These are phyloP conservation scores for Drosophila ironensis DNA, from an alignment of 1,140 invertebrate genomes.

Conservation along the genomic window DNA sequence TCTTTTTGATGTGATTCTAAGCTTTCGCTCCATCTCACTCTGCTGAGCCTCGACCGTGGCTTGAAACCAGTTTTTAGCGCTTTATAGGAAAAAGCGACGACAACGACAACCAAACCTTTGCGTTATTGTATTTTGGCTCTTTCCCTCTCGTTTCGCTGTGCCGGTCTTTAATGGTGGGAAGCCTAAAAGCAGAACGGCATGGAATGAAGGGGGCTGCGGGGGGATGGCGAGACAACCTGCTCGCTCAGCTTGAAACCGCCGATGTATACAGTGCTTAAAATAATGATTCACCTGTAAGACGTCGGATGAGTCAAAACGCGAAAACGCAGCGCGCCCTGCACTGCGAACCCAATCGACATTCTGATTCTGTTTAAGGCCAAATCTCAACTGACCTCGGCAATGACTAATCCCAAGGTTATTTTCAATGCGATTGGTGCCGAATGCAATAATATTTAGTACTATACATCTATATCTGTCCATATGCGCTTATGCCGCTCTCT, in stretches of 20 bases:
- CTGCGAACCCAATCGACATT: slow-evolving; percentile 15
- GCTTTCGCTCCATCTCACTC: slow-evolving; percentile 16
- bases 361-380: slow-evolving; percentile 1
- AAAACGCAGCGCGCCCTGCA: slow-evolving; percentile 11
- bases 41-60: background rate
- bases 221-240: slow-evolving; percentile 24
- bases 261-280: slow-evolving; percentile 9
- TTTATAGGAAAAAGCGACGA: slow-evolving; percentile 18
- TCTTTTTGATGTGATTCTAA: slow-evolving; percentile 70
- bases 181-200: slow-evolving; percentile 1
- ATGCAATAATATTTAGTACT: background rate
- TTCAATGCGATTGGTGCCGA: background rate
- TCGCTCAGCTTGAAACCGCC: slow-evolving; percentile 18
- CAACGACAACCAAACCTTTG: slow-evolving; percentile 58
- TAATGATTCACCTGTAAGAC: slow-evolving; percentile 37
- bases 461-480: no score
- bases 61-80: slow-evolving; percentile 39
- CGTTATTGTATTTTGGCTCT: slow-evolving; percentile 46
- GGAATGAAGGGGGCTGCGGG: background rate
- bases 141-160: slow-evolving; percentile 12
- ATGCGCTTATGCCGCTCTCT: no score
- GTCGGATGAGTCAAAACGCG: slow-evolving; percentile 22
- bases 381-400: slow-evolving; percentile 17
- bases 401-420: slow-evolving; percentile 5
- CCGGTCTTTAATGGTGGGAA: slow-evolving; percentile 11